Evolutionary conservation across 92 coral and sea anemone genomes (phyloP), one percentile per base, ranked within the genome.

Genomic region (Bergia sp.): DNA sequence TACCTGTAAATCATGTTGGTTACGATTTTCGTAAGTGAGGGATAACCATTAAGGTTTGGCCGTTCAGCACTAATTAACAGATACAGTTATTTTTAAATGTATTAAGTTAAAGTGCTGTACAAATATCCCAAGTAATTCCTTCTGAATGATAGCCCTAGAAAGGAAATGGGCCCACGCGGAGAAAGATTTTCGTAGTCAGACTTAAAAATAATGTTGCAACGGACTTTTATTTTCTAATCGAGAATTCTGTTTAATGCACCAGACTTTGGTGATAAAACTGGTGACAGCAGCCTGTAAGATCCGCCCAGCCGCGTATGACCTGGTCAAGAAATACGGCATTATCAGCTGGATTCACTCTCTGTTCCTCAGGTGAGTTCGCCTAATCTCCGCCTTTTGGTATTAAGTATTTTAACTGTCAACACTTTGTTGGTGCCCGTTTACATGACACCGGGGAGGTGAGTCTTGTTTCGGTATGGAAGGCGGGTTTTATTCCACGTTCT

Each of bases 291-390:
- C 93, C 11, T 88, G 94, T 89, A 73, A 88, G 66, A 89, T 95
- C 44, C 99, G 93, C 13, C 90, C 94, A 9, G 95, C 98, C 3
- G 94, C 96, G 21, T 96, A 89, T 87, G 99, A 96, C 57, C 88
- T 95, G 40, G 93, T 93, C 73, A 94, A 90, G 88, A 96, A 93
- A 66, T 96, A 92, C 76, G 98, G 98, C 8, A 37, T 96, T 11
- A 89, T 95, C 10, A 90, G 93, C 20, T 96, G 99, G 99, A 80
- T 96, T 43, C 98, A 96, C 90, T 93, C 96, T 9, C 80, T 96
- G 73, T 89, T 90, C 77, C 80, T 80, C 71, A 89, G 87, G 87
- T 84, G 1, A 9, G 78, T 47, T 84, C 43, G 29, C 69, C 29
- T 61, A 11, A 2, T 37, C 40, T 20, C 13, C 21, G 37, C 36